Evolutionary conservation across 2,888 invertebrate genomes (phyloP), one percentile per base, ranked within the genome.

Genomic region (Leucozona laternaria): DNA sequence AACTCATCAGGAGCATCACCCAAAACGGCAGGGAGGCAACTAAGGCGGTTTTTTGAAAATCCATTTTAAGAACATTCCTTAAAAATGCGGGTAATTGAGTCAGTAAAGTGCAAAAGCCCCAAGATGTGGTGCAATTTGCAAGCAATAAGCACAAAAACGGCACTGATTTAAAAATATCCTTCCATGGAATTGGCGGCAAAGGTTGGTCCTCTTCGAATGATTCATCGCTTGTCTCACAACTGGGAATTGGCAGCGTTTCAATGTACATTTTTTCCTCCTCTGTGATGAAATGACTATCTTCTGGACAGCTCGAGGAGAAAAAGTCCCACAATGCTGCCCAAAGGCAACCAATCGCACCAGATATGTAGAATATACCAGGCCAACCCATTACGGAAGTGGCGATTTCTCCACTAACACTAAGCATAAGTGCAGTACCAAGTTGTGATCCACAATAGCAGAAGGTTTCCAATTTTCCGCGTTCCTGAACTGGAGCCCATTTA

Each of bases 31-130:
- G 88, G 0, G 94, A 93, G 0, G 94, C 93, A 40, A 92, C 90
- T 1, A 92, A n/a, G 0, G 94, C 94, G 78, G 93, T 94, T 91
- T 92, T 90, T 91, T 94, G 93, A 58, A 96, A 94, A 60, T 95
- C 93, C 88, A 95, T 94, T 62, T 93, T 91, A 0, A 95, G 92
- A 0, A 95, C 94, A 55, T 93, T 93, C 75, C 94, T 94, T 93
- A 96, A 94, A 89, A 95, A 96, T 0, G 94, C 94, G 0, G 96
- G 96, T 89, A 95, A 95, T 90, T 96, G 94, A 0, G 95, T 95
- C 88, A 96, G 93, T 1, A 96, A 91, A 0, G 95, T 95, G 93
- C 95, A 95, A 89, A 94, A 95, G 2, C 96, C 96, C 95, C 96
- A 96, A 88, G 95, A 95, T 85, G 95, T 94, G 0, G 95, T 94